Evolutionary conservation across 2,888 invertebrate species (phyloP).

Genomic region (Drosophila meridiana): DNA sequence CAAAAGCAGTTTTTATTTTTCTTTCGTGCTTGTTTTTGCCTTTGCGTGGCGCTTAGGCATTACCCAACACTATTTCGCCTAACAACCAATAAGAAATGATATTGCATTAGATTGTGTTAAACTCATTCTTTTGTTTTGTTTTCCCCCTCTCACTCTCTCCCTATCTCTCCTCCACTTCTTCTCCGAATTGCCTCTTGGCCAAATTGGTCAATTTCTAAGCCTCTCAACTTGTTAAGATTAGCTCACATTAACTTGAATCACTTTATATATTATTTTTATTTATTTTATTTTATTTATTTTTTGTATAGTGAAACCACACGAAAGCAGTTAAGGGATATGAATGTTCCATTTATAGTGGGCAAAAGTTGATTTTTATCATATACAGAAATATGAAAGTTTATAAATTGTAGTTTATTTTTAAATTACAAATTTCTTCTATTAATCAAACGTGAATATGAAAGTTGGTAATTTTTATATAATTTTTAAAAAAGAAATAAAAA

Average conservation of each 20-base stretch:
- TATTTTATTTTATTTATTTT: no score
- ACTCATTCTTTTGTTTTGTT: conserved; percentile 2
- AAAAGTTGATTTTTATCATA: neutral
- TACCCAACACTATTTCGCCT: conserved; percentile 36
- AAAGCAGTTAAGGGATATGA: neutral
- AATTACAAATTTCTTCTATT: no score
- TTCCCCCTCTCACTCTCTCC: neutral
- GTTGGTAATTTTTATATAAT: neutral
- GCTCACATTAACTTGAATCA: conserved; percentile 29
- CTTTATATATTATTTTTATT: conserved; percentile 15
- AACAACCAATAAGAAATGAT: conserved; percentile 38
- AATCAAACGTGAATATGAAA: no score
- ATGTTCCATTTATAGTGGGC: neutral
- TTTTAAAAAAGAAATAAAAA: conserved; percentile 1
- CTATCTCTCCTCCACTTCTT: neutral
- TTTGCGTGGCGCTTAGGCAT: conserved; percentile 56
- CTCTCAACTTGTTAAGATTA: conserved; percentile 21
- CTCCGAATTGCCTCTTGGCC: neutral
- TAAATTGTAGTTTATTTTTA: no score
- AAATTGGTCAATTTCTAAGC: conserved; percentile 52
- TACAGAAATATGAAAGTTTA: neutral
- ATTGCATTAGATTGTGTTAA: conserved; percentile 28
- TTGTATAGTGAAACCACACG: neutral
- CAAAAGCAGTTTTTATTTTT: conserved; percentile 29
- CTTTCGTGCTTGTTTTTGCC: conserved; percentile 28